phyloP scores from a whole-genome alignment of 37 sponge, comb jelly and placozoan genomes.

The Cliona cf. orientalis region DNA sequence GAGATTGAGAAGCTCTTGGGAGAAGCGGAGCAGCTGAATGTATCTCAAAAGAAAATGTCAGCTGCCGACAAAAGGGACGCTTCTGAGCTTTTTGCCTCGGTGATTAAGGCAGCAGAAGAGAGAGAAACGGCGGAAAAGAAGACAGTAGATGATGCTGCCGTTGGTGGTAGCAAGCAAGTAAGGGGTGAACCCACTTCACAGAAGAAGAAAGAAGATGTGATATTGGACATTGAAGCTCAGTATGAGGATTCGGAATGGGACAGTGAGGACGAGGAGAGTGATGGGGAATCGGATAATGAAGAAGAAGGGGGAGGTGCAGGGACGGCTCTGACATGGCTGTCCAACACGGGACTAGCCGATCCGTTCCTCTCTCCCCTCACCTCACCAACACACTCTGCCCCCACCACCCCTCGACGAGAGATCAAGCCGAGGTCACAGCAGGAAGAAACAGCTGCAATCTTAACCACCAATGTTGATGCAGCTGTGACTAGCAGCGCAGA shows the following conservation, averaged over 20 bases:
- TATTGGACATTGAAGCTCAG: not conserved
- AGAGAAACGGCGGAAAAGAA: not conserved
- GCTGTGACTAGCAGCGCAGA: too few relatives aligned
- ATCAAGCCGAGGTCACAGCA: too few relatives aligned
- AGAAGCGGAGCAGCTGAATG: not conserved
- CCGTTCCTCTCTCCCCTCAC: not conserved
- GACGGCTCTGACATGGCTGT: not conserved
- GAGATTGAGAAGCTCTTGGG: not conserved
- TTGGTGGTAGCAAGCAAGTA: not conserved
- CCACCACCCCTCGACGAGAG: not conserved
- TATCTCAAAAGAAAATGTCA: not conserved
- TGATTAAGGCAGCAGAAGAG: not conserved
- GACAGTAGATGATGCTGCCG: not conserved
- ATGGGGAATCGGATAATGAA: slow-evolving; percentile 11
- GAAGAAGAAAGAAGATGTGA: not conserved
- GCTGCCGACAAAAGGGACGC: not conserved
- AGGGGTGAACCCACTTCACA: not conserved
- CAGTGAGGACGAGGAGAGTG: slow-evolving; percentile 32
- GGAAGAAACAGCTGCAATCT: too few relatives aligned
- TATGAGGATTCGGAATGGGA: slow-evolving; percentile 23
- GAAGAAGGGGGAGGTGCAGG: slow-evolving; percentile 15
- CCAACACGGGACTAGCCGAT: not conserved
- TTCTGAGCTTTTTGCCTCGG: not conserved
- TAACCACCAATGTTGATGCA: too few relatives aligned
- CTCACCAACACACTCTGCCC: slow-evolving; percentile 1